Evolutionary conservation across 2,113 vertebrate species (phyloP).

Genomic region (Ptyas mucosa): DNA sequence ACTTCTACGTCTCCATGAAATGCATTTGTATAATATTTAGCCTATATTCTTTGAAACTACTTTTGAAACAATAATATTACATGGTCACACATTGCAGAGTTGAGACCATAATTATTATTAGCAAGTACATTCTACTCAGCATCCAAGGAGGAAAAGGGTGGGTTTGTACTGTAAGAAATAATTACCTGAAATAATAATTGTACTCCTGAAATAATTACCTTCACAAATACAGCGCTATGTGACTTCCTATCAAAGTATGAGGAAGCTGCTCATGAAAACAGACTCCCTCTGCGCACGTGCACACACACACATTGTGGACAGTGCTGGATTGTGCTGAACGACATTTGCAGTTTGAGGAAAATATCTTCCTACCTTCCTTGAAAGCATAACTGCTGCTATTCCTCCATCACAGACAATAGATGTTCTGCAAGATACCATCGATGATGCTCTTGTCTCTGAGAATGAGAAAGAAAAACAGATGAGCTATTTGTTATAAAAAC

Average conservation of each 20-base stretch:
- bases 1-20: not conserved
- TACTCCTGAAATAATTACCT: not conserved
- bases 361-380: not conserved
- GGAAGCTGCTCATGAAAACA: not conserved
- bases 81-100: not conserved
- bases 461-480: not conserved
- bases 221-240: not conserved
- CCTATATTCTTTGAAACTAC: not conserved
- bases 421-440: not conserved
- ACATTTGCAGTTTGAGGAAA: not conserved
- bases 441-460: not conserved
- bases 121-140: not conserved
- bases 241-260: not conserved
- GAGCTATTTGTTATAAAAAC: not conserved
- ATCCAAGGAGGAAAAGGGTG: not conserved
- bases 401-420: not conserved
- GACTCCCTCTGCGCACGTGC: too few species aligned
- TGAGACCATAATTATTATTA: not conserved
- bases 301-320: too few species aligned
- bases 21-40: not conserved
- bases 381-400: not conserved
- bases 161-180: not conserved
- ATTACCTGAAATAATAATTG: too few species aligned
- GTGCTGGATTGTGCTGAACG: not conserved
- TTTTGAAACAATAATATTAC: not conserved